Percentiles rank a stretch among this genome's conserved stretches.
Conservation (phyloP, 2,888 invertebrate genomes). For the Thereva unica region DNA sequence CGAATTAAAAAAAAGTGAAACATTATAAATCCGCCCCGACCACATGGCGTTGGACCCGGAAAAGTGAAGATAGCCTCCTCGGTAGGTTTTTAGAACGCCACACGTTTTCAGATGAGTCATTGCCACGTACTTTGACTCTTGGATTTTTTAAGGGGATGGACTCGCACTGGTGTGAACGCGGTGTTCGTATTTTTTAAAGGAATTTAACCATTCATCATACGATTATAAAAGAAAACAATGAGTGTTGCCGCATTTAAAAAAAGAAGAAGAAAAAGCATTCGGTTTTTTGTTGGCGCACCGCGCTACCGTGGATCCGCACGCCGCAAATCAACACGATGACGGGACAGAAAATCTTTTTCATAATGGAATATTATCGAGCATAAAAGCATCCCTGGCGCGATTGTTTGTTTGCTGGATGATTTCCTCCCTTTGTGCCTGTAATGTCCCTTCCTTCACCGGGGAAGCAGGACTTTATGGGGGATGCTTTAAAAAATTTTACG, state of each 20-base stretch:
- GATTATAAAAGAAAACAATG: constrained; percentile 28
- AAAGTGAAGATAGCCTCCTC: constrained; percentile 1
- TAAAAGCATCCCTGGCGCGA: constrained; percentile 38
- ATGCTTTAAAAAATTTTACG: constrained; percentile 22
- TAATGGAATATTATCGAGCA: constrained; percentile 25
- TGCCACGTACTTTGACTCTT: not conserved
- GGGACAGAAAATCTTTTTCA: constrained; percentile 28
- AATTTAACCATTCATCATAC: constrained; percentile 28
- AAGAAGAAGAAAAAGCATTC: too few relatives aligned
- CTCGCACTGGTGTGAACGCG: not conserved
- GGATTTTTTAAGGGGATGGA: not conserved
- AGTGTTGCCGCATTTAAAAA: constrained; percentile 25
- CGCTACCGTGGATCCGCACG: not conserved
- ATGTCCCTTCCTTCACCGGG: constrained; percentile 38
- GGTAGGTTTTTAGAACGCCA: constrained; percentile 5
- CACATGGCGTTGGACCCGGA: constrained; percentile 7
- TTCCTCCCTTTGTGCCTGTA: constrained; percentile 43
- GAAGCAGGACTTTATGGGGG: constrained; percentile 1
- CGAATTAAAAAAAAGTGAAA: not conserved
- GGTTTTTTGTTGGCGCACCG: constrained; percentile 15
- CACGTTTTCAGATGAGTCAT: constrained; percentile 28
- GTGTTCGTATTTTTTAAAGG: not conserved
- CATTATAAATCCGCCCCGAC: constrained; percentile 1
- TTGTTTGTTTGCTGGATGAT: constrained; percentile 43
- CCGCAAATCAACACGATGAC: constrained; percentile 34